Percentiles rank a stretch among this genome's conserved stretches.
Evolutionary conservation across 2,797 vertebrate genomes (phyloP).

Genomic region (Protonibea diacanthus): DNA sequence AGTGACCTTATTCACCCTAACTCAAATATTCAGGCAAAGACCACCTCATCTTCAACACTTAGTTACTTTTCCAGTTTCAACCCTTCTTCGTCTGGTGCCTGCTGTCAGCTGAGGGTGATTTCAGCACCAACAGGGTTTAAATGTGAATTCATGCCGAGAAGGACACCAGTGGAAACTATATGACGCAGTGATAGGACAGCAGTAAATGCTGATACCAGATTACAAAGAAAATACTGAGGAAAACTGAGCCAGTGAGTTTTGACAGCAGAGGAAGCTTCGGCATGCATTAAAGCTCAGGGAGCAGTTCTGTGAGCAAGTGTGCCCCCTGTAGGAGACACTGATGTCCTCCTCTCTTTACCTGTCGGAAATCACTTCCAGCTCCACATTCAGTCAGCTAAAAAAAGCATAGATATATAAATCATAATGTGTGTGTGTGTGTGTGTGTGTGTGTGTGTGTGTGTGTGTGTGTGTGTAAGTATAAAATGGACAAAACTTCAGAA

Average conservation of each 20-base stretch:
- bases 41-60: not conserved
- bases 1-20: not conserved
- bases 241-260: not conserved
- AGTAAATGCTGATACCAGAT: not conserved
- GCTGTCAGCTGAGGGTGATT: not conserved
- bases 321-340: slow-evolving; percentile 46
- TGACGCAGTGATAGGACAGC: not conserved
- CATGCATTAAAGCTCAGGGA: not conserved
- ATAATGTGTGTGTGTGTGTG: not conserved
- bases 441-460: not conserved
- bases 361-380: not conserved
- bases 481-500: not conserved
- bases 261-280: not conserved
- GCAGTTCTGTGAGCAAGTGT: slow-evolving; percentile 27
- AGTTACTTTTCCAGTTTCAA: not conserved
- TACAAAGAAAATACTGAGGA: not conserved
- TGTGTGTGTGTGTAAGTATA: not conserved
- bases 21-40: not conserved
- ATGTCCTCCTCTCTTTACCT: not conserved
- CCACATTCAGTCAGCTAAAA: not conserved
- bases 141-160: not conserved
- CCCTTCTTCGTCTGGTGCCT: not conserved
- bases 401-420: not conserved
- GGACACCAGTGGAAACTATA: not conserved
- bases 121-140: not conserved